Conservation (phyloP, 2,888 invertebrate genomes). For the Papilio gigon region DNA sequence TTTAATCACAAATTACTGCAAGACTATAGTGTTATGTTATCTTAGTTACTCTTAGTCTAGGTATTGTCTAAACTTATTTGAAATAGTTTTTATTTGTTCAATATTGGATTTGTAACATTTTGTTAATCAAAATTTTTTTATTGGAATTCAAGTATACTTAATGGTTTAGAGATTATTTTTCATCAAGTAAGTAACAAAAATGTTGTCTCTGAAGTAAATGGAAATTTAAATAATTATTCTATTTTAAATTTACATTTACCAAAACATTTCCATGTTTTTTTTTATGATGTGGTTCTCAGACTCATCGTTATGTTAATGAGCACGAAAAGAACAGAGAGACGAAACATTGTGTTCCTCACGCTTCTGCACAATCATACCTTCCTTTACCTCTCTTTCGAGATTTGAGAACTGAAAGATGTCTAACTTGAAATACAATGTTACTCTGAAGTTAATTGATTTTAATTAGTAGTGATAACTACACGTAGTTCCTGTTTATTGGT, state of each 20-base stretch:
- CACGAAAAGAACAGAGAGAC: conserved; percentile 31
- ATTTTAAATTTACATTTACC: too few species aligned
- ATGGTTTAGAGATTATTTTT: background rate
- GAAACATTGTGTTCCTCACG: conserved; percentile 32
- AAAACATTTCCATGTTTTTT: background rate
- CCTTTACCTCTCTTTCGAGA: background rate
- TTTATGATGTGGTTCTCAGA: conserved; percentile 31
- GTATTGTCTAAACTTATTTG: too few species aligned
- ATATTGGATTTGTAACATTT: too few species aligned
- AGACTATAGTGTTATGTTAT: background rate
- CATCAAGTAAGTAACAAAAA: background rate
- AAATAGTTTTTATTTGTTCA: too few species aligned
- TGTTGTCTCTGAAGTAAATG: background rate
- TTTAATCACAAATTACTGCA: background rate
- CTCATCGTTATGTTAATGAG: conserved; percentile 34
- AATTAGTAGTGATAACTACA: conserved; percentile 3
- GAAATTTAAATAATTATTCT: conserved; percentile 15
- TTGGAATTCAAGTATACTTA: background rate
- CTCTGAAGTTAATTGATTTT: conserved; percentile 3
- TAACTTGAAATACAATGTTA: background rate
- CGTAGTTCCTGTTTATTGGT: conserved; percentile 42
- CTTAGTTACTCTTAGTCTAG: too few species aligned
- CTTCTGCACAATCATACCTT: conserved; percentile 18
- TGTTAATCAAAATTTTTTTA: too few species aligned
- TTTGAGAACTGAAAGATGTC: background rate